These are phyloP conservation scores for Netelia fuscicornis DNA, from an alignment of 2,888 invertebrate species.

Conservation along the genomic window DNA sequence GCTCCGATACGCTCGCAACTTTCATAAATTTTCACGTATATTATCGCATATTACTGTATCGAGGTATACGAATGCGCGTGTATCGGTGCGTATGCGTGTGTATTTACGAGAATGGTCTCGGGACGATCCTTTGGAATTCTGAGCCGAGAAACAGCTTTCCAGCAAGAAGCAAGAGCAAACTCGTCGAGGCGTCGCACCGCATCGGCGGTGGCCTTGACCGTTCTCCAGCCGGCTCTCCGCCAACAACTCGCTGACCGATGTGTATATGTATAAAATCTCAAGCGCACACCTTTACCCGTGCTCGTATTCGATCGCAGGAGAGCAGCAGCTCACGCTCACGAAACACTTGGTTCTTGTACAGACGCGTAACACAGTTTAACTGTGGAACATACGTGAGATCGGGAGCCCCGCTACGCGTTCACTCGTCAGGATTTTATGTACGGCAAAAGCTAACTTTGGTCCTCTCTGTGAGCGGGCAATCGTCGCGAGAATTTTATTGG, in stretches of 20 bases:
- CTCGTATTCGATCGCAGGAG: slow-evolving; percentile 45
- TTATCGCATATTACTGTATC: not conserved
- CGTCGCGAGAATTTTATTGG: slow-evolving; percentile 40
- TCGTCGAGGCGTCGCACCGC: slow-evolving; percentile 66
- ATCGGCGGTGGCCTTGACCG: slow-evolving; percentile 77
- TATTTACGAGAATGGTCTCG: slow-evolving; percentile 28
- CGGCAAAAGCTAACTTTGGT: slow-evolving; percentile 47
- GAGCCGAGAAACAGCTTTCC: slow-evolving; percentile 51
- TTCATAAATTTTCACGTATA: slow-evolving; percentile 21
- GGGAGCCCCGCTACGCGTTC: slow-evolving; percentile 48
- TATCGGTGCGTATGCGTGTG: not conserved
- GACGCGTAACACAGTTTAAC: slow-evolving; percentile 6
- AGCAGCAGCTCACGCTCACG: slow-evolving; percentile 40
- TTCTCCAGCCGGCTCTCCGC: slow-evolving; percentile 70
- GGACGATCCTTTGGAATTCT: slow-evolving; percentile 45
- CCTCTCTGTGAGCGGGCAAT: slow-evolving; percentile 37
- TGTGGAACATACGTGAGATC: slow-evolving; percentile 28
- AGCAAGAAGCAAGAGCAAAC: slow-evolving; percentile 62
- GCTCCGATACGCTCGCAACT: slow-evolving; percentile 8
- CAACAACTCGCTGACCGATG: slow-evolving; percentile 56
- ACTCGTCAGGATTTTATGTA: slow-evolving; percentile 11
- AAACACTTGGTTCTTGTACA: slow-evolving; percentile 21
- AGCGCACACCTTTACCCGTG: too few relatives aligned
- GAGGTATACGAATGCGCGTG: not conserved
- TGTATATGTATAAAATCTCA: slow-evolving; percentile 25